A percentile compares a stretch with the other conserved stretches of the same genome.
These are phyloP conservation scores for Sorex fumeus DNA, from an alignment of 2,113 vertebrate genomes.

Conservation along the genomic window DNA sequence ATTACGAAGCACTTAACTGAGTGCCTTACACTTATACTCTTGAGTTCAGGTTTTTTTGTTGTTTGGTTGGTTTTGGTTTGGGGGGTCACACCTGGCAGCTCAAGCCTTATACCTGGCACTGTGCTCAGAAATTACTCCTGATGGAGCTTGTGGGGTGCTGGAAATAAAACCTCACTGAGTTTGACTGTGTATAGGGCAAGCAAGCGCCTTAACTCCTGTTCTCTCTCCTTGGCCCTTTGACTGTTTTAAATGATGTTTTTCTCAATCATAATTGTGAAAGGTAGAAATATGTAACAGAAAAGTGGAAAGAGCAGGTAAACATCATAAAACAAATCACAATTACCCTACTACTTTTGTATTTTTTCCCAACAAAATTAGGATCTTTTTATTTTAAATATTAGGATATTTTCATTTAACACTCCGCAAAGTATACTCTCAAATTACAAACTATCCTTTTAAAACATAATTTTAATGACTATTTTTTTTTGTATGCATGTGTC, in stretches of 20 bases:
- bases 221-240: not conserved
- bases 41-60: no score
- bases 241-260: slow-evolving; percentile 36
- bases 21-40: not conserved
- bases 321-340: slow-evolving; percentile 12
- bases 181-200: not conserved
- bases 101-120: no score
- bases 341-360: slow-evolving; percentile 35
- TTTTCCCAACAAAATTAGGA: slow-evolving; percentile 40
- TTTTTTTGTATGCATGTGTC: not conserved
- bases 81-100: no score
- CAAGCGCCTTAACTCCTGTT: slow-evolving; percentile 35
- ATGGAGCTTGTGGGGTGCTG: no score
- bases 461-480: not conserved
- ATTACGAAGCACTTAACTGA: slow-evolving; percentile 7
- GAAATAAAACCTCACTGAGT: no score
- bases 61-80: no score
- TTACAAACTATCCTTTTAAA: slow-evolving; percentile 50
- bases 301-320: slow-evolving; percentile 38
- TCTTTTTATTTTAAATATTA: slow-evolving; percentile 21
- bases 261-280: slow-evolving; percentile 32
- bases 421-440: slow-evolving; percentile 9
- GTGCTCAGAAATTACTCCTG: no score
- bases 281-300: slow-evolving; percentile 3
- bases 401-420: not conserved